These are phyloP conservation scores for Cabera pusaria DNA, from an alignment of 2,888 invertebrate species.

Conservation along the genomic window DNA sequence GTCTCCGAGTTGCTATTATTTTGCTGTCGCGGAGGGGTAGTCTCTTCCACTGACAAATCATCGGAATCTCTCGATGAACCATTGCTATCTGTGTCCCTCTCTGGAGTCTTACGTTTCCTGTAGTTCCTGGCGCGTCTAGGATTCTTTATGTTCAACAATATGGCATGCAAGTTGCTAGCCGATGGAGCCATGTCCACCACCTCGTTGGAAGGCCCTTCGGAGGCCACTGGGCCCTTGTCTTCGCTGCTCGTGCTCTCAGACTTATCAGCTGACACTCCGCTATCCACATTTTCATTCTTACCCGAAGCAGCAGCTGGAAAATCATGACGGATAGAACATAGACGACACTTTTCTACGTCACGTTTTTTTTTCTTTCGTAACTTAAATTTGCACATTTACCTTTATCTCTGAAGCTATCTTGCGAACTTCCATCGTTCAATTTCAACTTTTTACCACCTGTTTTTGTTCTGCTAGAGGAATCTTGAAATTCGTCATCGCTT, in stretches of 20 bases:
- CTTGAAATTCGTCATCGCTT: constrained; percentile 68
- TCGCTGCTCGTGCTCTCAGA: constrained; percentile 76
- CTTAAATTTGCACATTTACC: constrained; percentile 53
- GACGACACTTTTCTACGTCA: constrained; percentile 50
- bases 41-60: constrained; percentile 60
- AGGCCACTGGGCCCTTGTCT: constrained; percentile 46
- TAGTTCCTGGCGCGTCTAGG: constrained; percentile 61
- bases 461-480: constrained; percentile 56
- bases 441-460: constrained; percentile 69
- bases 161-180: constrained; percentile 60
- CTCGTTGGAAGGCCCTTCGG: constrained; percentile 60
- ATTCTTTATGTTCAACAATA: constrained; percentile 61
- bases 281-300: constrained; percentile 71
- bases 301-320: constrained; percentile 43
- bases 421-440: constrained; percentile 75
- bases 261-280: constrained; percentile 73
- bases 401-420: constrained; percentile 63
- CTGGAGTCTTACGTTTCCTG: constrained; percentile 69
- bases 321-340: constrained; percentile 45
- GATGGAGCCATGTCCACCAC: constrained; percentile 64
- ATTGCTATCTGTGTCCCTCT: constrained; percentile 63
- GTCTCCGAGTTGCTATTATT: constrained; percentile 50
- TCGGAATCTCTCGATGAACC: constrained; percentile 69
- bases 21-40: constrained; percentile 35
- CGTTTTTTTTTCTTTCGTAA: constrained; percentile 23